Percentiles rank a stretch among this genome's conserved stretches.
phyloP scores from a whole-genome alignment of 2,113 vertebrate species.

The Neopipo cinnamomea region DNA sequence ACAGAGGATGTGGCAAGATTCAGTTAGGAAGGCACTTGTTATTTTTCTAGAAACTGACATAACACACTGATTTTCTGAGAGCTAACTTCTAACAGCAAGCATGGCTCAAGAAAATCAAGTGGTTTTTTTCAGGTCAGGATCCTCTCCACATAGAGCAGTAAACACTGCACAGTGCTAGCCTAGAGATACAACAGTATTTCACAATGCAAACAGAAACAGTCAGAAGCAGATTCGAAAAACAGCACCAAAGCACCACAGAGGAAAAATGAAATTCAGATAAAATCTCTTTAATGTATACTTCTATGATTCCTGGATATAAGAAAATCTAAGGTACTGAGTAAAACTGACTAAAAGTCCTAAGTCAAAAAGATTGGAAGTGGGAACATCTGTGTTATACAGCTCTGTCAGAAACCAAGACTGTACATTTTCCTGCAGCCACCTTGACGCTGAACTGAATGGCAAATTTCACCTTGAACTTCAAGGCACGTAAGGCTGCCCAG shows the following conservation, averaged over 20 bases:
- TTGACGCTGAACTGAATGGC: background rate
- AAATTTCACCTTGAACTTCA: background rate
- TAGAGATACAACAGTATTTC: background rate
- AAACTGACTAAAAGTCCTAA: background rate
- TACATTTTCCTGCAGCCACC: background rate
- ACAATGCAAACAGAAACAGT: background rate
- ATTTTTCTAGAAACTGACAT: background rate
- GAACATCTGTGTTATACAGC: background rate
- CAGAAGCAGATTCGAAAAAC: background rate
- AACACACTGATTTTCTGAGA: background rate
- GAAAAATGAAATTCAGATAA: background rate
- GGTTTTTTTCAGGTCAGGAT: background rate
- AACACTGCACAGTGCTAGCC: background rate
- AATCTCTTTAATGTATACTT: background rate
- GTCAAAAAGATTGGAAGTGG: background rate
- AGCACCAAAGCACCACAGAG: background rate
- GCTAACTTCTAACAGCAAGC: background rate
- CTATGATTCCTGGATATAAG: background rate
- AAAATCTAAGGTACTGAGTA: background rate
- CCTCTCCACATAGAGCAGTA: background rate
- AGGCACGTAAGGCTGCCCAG: background rate
- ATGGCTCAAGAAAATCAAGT: background rate
- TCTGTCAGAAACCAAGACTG: background rate
- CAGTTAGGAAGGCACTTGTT: background rate
- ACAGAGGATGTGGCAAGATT: background rate